Evolutionary conservation across 2,888 invertebrate species (phyloP).

Genomic region (Ichneumoninae sp.): DNA sequence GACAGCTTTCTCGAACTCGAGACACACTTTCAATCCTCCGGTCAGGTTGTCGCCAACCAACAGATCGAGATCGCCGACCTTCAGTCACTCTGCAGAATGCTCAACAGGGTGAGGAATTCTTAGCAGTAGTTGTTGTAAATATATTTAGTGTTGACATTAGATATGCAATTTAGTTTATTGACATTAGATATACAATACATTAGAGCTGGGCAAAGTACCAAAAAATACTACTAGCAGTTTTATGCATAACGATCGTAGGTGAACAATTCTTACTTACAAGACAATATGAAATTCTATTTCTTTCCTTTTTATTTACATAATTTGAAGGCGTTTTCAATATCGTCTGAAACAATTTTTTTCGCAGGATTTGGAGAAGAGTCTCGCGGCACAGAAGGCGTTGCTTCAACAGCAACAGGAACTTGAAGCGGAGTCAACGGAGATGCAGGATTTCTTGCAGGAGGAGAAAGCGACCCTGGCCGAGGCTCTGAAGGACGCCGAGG

Average conservation of each 20-base stretch:
- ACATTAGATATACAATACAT: too few species aligned
- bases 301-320: too few species aligned
- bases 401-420: slow-evolving; percentile 91
- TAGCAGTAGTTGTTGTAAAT: background rate
- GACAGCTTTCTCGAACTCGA: slow-evolving; percentile 92
- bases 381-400: slow-evolving; percentile 88
- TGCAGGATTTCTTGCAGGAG: slow-evolving; percentile 94
- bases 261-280: too few species aligned
- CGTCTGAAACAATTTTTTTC: background rate
- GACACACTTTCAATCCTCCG: slow-evolving; percentile 90
- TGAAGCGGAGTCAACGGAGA: slow-evolving; percentile 92
- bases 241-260: too few species aligned
- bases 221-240: too few species aligned
- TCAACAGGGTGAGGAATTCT: slow-evolving; percentile 87
- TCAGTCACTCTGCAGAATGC: slow-evolving; percentile 89
- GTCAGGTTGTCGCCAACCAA: slow-evolving; percentile 90
- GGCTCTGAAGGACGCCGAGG: slow-evolving; percentile 91
- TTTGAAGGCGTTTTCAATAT: too few species aligned
- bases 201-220: too few species aligned
- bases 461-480: slow-evolving; percentile 93
- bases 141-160: background rate
- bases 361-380: slow-evolving; percentile 89
- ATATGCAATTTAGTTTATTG: too few species aligned
- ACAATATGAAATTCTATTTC: too few species aligned
- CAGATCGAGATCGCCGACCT: slow-evolving; percentile 91